phyloP scores from a whole-genome alignment of 1,140 invertebrate genomes.

The Eupristina koningsbergeri region DNA sequence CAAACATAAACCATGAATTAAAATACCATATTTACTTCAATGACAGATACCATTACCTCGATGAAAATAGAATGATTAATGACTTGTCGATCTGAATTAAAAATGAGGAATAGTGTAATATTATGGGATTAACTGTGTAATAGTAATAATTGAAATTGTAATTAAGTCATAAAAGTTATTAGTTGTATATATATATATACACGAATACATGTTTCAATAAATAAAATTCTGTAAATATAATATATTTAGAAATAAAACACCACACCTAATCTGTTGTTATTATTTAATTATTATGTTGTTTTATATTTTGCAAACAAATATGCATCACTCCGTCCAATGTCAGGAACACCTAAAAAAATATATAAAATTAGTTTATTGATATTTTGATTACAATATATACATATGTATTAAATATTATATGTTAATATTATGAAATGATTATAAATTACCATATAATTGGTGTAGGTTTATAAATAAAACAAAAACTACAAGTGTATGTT shows the following conservation, averaged over 20 bases:
- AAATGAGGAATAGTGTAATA: no score
- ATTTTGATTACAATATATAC: neutral
- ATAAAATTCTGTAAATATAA: neutral
- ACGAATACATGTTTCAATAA: neutral
- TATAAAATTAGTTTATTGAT: no score
- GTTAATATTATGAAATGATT: neutral
- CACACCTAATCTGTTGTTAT: neutral
- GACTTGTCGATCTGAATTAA: no score
- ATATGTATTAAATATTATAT: neutral
- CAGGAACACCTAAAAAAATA: slow-evolving; percentile 20
- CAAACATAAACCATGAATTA: no score
- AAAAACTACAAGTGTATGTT: neutral
- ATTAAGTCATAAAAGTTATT: no score
- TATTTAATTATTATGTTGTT: no score
- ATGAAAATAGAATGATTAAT: no score
- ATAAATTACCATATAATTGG: neutral
- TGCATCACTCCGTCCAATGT: neutral
- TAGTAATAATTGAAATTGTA: no score
- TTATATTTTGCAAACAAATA: neutral
- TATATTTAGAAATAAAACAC: neutral
- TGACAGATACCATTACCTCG: no score
- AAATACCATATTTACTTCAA: no score
- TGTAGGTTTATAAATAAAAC: neutral
- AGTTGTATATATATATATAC: neutral
- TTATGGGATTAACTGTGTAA: no score